Base-by-base conservation (phyloP, 1,140 invertebrate species). In the Gryon sp. region DNA sequence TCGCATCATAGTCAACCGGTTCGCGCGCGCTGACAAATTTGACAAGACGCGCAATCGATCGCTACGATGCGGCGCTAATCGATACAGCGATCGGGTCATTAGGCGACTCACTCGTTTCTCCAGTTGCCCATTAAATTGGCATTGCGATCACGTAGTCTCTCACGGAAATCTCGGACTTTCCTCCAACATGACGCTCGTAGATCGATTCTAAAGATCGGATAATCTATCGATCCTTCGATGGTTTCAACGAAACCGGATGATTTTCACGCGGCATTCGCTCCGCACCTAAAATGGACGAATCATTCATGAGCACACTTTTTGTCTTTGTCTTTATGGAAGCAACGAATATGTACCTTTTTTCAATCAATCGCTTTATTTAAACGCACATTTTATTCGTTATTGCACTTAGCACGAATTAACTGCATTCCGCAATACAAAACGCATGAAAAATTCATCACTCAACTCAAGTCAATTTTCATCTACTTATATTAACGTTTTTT, bases 21-120 rank as follows among this genome's bases (percentile, higher is more conserved):
- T 85, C 80, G 81, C 83, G 66, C 83, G 81, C 84, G 80, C 84
- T 88, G 86, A 88, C 86, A 88, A 88, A 88, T 88, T 87, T 86
- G 83, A 87, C 85, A 84, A 84, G 84, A 83, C 80, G 80, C 82
- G 84, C 82, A 85, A 87, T 84, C 84, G 80, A 87, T 87, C 80
- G 84, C 68, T 83, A 69, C 81, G 75, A 83, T 84, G 77, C 82
- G 80, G 81, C 78, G 83, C 82, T 88, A 87, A 88, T 88, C 83
- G 84, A 87, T 85, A 85, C 86, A 86, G 82, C 83, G 86, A 88
- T 88, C 86, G 80, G 72, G 78, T 86, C 83, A 88, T 88, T 87
- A 88, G 66, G 65, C 81, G 77, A 74, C 65, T 79, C 69, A 73
- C 76, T 83, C 66, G 82, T 83, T 84, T 84, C 82, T 80, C 60